phyloP scores from a whole-genome alignment of 1,140 invertebrate species.

The Hormaphis cornu region DNA sequence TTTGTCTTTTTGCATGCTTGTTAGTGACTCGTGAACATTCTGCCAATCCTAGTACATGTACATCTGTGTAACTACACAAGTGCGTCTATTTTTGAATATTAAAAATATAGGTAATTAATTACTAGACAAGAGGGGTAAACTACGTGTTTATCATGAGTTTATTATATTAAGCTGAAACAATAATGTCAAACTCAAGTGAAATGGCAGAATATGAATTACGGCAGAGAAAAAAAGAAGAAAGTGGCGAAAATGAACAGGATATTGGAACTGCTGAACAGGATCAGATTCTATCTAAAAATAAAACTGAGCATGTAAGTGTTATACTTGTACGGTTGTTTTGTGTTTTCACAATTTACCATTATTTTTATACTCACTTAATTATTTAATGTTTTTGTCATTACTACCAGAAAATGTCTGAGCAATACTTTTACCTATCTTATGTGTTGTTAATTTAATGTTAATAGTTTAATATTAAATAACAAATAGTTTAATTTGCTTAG shows the following conservation, averaged over 20 bases:
- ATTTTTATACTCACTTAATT: background rate
- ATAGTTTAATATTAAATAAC: too few species aligned
- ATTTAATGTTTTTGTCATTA: background rate
- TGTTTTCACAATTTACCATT: background rate
- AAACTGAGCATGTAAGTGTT: background rate
- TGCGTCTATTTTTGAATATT: too few species aligned
- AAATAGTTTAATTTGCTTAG: too few species aligned
- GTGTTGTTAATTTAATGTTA: too few species aligned
- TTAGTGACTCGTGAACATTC: too few species aligned
- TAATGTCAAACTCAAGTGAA: background rate
- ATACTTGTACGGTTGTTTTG: background rate
- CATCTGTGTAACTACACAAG: too few species aligned
- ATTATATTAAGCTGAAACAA: background rate
- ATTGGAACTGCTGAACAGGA: background rate
- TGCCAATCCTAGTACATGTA: too few species aligned
- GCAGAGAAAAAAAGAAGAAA: slow-evolving; percentile 28
- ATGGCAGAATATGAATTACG: slow-evolving; percentile 32
- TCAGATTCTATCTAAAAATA: background rate
- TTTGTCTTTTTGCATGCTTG: too few species aligned
- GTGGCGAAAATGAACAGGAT: background rate
- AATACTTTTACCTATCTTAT: too few species aligned
- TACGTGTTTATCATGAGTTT: background rate
- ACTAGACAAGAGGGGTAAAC: too few species aligned
- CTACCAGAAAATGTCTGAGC: background rate
- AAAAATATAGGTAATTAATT: too few species aligned